Evolutionary conservation across 2,888 invertebrate genomes (phyloP).

Genomic region (Pyralis farinalis): DNA sequence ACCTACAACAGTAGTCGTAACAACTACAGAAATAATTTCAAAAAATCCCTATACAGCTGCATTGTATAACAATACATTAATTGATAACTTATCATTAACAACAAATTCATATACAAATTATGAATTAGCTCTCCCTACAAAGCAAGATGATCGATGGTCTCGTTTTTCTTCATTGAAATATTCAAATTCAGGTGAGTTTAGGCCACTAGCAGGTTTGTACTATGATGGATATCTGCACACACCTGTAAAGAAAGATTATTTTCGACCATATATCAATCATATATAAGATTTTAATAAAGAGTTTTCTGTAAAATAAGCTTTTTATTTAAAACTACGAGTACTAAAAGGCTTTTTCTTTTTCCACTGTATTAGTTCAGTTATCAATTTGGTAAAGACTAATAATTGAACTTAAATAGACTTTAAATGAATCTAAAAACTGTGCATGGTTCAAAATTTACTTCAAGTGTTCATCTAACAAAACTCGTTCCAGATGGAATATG

Average conservation of each 20-base stretch:
- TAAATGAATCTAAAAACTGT: too few relatives aligned
- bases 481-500: neutral
- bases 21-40: neutral
- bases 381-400: too few relatives aligned
- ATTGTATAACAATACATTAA: constrained; percentile 42
- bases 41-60: constrained; percentile 42
- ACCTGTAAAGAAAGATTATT: constrained; percentile 45
- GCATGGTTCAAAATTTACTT: too few relatives aligned
- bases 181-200: constrained; percentile 44
- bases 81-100: constrained; percentile 59
- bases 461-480: neutral
- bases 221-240: constrained; percentile 67
- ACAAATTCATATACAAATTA: constrained; percentile 51
- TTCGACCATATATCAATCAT: constrained; percentile 40
- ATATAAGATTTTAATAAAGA: constrained; percentile 10
- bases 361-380: too few relatives aligned
- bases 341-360: too few relatives aligned
- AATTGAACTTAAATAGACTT: too few relatives aligned
- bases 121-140: constrained; percentile 38
- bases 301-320: neutral
- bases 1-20: neutral
- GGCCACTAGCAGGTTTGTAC: constrained; percentile 67
- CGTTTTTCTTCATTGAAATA: constrained; percentile 40
- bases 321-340: too few relatives aligned
- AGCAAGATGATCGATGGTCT: constrained; percentile 54